phyloP scores from a whole-genome alignment of 1,140 invertebrate species.

The Papilio helenus region DNA sequence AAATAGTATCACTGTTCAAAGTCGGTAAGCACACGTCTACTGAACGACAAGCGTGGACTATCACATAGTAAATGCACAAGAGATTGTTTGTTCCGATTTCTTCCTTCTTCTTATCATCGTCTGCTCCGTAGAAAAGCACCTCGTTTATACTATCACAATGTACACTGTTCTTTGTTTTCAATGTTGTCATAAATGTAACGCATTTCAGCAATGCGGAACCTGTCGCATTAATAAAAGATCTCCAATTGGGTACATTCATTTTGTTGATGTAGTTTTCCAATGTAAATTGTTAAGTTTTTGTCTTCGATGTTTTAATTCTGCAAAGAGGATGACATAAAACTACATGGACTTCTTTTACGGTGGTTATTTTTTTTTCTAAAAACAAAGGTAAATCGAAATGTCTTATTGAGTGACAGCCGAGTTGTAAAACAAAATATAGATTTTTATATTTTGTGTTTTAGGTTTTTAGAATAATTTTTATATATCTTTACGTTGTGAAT shows the following conservation, averaged over 20 bases:
- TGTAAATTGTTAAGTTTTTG: background rate
- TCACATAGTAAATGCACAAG: slow-evolving; percentile 61
- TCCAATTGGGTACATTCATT: slow-evolving; percentile 48
- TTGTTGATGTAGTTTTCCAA: background rate
- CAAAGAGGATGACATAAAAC: slow-evolving; percentile 10
- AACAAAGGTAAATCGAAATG: slow-evolving; percentile 33
- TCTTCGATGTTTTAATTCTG: background rate
- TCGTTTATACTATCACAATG: slow-evolving; percentile 56
- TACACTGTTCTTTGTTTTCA: slow-evolving; percentile 27
- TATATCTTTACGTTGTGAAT: slow-evolving; percentile 22
- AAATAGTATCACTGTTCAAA: slow-evolving; percentile 59
- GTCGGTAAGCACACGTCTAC: slow-evolving; percentile 66
- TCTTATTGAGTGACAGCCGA: slow-evolving; percentile 30
- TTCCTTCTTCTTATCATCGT: slow-evolving; percentile 50
- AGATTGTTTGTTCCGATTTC: slow-evolving; percentile 63
- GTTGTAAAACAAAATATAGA: slow-evolving; percentile 17
- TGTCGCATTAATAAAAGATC: slow-evolving; percentile 42
- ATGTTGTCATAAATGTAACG: slow-evolving; percentile 33
- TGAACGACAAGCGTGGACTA: slow-evolving; percentile 54
- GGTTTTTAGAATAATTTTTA: slow-evolving; percentile 32
- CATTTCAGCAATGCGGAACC: slow-evolving; percentile 44
- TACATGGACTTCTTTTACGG: background rate
- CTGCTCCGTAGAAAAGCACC: slow-evolving; percentile 65
- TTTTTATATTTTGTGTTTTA: slow-evolving; percentile 32
- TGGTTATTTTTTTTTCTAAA: slow-evolving; percentile 10